Percentiles rank a stretch among this genome's conserved stretches.
These are phyloP conservation scores for Budorcas taxicolor DNA, from an alignment of 2,113 vertebrate species.

Conservation along the genomic window DNA sequence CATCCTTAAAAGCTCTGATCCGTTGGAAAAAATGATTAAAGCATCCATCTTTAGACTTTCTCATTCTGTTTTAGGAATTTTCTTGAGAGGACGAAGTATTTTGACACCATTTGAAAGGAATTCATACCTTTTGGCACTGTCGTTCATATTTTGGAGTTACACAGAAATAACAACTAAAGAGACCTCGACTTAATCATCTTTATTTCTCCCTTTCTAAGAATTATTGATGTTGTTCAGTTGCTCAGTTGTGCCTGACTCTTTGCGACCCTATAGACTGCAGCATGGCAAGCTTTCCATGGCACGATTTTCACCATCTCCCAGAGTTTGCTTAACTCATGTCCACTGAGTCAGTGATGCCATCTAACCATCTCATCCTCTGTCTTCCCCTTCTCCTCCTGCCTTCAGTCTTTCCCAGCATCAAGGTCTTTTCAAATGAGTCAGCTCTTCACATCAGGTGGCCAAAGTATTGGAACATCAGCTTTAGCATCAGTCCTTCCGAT, in stretches of 20 bases:
- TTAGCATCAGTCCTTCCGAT: background rate
- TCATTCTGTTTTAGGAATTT: constrained; percentile 33
- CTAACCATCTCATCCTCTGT: background rate
- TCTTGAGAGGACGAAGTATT: background rate
- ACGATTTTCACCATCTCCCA: background rate
- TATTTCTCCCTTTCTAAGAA: constrained; percentile 25
- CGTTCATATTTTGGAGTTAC: constrained; percentile 1
- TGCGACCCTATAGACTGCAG: background rate
- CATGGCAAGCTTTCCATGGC: background rate
- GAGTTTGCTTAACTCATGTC: background rate
- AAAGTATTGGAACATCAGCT: background rate
- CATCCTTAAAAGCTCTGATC: constrained; percentile 11
- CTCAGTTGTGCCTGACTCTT: background rate
- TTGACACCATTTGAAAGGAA: constrained; percentile 41
- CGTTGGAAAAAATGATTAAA: background rate
- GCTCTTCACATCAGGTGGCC: background rate
- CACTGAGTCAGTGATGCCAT: background rate
- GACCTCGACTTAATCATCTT: background rate
- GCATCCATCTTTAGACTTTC: background rate
- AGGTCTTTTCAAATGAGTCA: background rate
- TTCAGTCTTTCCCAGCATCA: background rate
- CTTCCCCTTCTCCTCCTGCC: background rate
- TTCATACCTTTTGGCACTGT: background rate
- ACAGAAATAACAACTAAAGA: constrained; percentile 14
- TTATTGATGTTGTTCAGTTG: background rate